Percentiles rank a stretch among this genome's conserved stretches.
These are phyloP conservation scores for Neoniphon sammara DNA, from an alignment of 2,797 vertebrate genomes.

Conservation along the genomic window DNA sequence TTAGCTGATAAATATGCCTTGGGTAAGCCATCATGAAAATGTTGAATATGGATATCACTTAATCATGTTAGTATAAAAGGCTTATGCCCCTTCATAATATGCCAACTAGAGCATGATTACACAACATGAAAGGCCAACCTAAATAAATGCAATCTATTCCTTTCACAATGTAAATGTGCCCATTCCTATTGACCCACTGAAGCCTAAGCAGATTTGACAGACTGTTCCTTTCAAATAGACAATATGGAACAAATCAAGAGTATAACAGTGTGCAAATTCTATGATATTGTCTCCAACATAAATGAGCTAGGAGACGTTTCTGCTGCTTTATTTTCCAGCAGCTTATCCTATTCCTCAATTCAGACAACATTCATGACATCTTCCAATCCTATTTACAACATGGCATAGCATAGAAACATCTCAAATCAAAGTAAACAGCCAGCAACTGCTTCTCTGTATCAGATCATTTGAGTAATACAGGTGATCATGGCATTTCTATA, in stretches of 20 bases:
- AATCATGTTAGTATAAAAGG: slow-evolving; percentile 54
- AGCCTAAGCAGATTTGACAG: neutral
- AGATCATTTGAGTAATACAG: slow-evolving; percentile 1
- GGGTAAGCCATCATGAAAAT: slow-evolving; percentile 26
- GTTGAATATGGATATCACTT: slow-evolving; percentile 47
- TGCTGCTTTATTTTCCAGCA: neutral
- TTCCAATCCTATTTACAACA: slow-evolving; percentile 6
- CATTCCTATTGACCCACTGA: slow-evolving; percentile 36
- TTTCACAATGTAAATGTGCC: slow-evolving; percentile 26
- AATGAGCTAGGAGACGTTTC: neutral
- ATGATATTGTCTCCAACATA: neutral
- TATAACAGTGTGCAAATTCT: neutral
- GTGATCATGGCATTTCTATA: neutral
- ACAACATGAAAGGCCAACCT: slow-evolving; percentile 57
- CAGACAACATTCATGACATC: neutral
- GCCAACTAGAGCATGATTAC: slow-evolving; percentile 72
- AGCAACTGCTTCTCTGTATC: slow-evolving; percentile 27
- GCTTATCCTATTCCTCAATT: neutral
- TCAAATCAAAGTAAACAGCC: slow-evolving; percentile 37
- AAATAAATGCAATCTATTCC: slow-evolving; percentile 43
- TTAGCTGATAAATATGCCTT: slow-evolving; percentile 32
- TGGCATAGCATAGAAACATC: slow-evolving; percentile 15
- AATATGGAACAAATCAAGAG: neutral
- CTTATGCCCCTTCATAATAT: slow-evolving; percentile 56
- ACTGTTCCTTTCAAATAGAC: neutral